A percentile compares a stretch with the other conserved stretches of the same genome.
Conservation (phyloP, 2,797 vertebrate genomes). For the Meriones psammophilus region DNA sequence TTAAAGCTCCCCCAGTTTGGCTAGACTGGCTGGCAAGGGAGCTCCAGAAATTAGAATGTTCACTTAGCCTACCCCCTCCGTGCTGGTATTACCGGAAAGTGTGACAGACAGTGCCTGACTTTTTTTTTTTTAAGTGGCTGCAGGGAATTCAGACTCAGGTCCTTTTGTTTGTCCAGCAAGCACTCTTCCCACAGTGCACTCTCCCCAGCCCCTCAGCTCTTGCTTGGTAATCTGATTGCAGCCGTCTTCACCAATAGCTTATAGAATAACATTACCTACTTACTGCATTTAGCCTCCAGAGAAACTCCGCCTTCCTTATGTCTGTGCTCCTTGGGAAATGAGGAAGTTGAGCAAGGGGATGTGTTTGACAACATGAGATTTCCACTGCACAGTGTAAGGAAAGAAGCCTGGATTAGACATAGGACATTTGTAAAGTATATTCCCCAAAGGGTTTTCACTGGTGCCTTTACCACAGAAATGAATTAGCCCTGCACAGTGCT, state of each 20-base stretch:
- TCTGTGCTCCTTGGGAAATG: conserved; percentile 61
- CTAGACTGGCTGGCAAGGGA: not conserved
- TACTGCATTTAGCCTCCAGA: conserved; percentile 27
- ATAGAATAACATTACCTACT: conserved; percentile 28
- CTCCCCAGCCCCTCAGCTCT: not conserved
- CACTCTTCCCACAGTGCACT: not conserved
- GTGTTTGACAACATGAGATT: not conserved
- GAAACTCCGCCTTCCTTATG: not conserved
- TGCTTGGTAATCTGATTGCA: not conserved
- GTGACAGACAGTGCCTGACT: not conserved
- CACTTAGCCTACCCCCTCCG: not conserved
- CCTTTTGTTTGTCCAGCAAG: not conserved
- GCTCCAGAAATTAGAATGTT: not conserved
- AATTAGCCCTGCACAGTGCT: not conserved
- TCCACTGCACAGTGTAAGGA: not conserved
- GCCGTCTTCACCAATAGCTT: not conserved
- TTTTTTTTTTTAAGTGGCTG: not conserved
- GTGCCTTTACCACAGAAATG: not conserved
- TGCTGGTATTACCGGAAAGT: not conserved
- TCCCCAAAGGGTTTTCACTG: conserved; percentile 29
- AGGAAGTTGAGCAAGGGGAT: conserved; percentile 5
- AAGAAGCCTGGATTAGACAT: conserved; percentile 36
- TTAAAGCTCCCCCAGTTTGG: not conserved
- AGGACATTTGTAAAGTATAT: conserved; percentile 39
- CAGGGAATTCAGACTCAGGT: not conserved